Base-by-base conservation (phyloP, 1,140 invertebrate genomes). In the Pseudomyrmex sp. region DNA sequence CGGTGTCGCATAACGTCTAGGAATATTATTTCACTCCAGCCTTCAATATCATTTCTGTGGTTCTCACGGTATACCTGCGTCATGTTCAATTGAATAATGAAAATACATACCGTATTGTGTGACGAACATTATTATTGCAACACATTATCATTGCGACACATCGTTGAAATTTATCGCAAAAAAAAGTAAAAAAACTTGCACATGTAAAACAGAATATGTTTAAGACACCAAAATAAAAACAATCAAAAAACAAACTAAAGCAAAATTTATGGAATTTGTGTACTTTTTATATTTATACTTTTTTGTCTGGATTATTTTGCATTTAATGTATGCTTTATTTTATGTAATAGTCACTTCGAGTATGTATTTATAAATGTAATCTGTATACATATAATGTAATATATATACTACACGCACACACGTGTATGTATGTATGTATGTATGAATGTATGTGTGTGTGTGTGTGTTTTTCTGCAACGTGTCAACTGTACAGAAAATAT, bases 1-100 rank as follows among this genome's bases (percentile, higher is more conserved):
- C 15, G 88, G 89, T 92, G 77, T 92, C 90, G 61, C 82, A 69
- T 92, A 65, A 89, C 90, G 68, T 75, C 66, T 83, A 74, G 54
- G 26, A 59, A 82, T 92, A 88, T 92, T 89, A 85, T 70, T 63
- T 91, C 90, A 88, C 89, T 74, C 56, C 56, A 73, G 62, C 77
- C 66, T 48, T 44, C 65, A 79, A 7, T 79, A 75, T 85, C 80
- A 85, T 83, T 83, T 86, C 83, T 84, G 74, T 75, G 65, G 85
- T 92, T 89, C 87, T 52, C 84, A 89, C 82, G 83, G 76, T 84
- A 20, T 62, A 50, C 56, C 50, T 84, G 15, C 63, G 46, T 58
- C 44, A 15, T 70, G n/a, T n/a, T 15, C 62, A 70, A 86, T 73
- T 68, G n/a, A 35, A 44, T 8, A 68, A 23, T 54, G 26, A 44